Percentiles rank a stretch among this genome's conserved stretches.
Conservation (phyloP, 2,797 vertebrate genomes). For the Spea hammondii region DNA sequence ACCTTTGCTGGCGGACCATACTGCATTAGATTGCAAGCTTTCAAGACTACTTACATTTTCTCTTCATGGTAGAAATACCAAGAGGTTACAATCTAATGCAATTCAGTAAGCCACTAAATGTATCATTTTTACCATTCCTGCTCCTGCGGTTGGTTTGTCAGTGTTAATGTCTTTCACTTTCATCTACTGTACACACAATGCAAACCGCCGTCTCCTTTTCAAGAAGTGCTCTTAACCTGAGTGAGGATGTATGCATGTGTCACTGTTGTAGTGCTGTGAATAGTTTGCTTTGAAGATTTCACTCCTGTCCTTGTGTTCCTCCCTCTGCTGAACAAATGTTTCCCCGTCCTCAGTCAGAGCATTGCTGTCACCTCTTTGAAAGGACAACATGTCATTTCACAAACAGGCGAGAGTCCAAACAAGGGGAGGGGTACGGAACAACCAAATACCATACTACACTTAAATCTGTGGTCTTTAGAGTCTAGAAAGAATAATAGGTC, state of each 20-base stretch:
- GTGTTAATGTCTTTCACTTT: background rate
- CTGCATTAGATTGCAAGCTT: too few relatives aligned
- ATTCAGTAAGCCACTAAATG: background rate
- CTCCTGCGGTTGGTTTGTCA: too few relatives aligned
- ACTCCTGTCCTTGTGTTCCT: constrained; percentile 22
- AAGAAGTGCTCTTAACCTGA: background rate
- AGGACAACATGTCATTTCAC: background rate
- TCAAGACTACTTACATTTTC: too few relatives aligned
- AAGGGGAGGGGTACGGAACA: background rate
- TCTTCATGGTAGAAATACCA: too few relatives aligned
- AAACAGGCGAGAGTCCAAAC: background rate
- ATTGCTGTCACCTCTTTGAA: background rate
- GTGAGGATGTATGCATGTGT: background rate
- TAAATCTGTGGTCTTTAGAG: background rate
- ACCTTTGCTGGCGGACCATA: too few relatives aligned
- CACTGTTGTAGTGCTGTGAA: background rate
- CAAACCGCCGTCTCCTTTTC: background rate
- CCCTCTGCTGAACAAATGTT: constrained; percentile 35
- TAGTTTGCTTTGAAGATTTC: constrained; percentile 24
- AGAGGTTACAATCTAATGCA: too few relatives aligned
- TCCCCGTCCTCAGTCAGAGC: constrained; percentile 10
- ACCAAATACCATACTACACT: background rate
- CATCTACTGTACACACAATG: background rate
- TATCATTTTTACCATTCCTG: background rate
- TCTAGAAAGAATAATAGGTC: constrained; percentile 13